Conservation (phyloP, 2,888 invertebrate species). For the Schizotus pectinicornis region DNA sequence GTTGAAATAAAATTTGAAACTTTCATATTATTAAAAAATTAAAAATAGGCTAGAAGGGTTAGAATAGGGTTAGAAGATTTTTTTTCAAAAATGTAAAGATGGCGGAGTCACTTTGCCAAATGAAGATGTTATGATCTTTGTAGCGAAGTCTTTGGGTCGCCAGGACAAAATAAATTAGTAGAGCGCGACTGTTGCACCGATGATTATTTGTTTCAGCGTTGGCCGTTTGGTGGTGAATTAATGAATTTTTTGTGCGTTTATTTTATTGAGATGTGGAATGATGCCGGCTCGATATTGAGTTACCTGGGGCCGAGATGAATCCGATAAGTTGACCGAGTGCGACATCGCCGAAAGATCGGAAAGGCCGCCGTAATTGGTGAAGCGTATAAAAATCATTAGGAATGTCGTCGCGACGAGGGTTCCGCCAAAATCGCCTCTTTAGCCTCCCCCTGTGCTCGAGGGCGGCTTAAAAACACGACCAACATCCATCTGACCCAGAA, state of each 20-base stretch:
- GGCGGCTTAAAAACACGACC: background rate
- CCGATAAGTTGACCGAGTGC: constrained; percentile 37
- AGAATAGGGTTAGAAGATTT: too few relatives aligned
- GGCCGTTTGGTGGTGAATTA: constrained; percentile 5
- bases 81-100: too few relatives aligned
- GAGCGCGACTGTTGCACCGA: too few relatives aligned
- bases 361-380: constrained; percentile 35
- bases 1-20: too few relatives aligned
- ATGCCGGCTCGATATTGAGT: constrained; percentile 30
- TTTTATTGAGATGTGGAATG: constrained; percentile 13
- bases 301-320: constrained; percentile 38
- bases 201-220: background rate
- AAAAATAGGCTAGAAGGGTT: too few relatives aligned
- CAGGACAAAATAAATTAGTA: too few relatives aligned
- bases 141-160: too few relatives aligned
- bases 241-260: constrained; percentile 8
- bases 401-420: constrained; percentile 20
- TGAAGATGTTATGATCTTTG: too few relatives aligned
- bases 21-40: too few relatives aligned
- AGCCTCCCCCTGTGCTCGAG: background rate
- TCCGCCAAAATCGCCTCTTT: background rate
- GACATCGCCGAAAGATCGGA: constrained; percentile 34
- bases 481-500: constrained; percentile 10
- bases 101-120: too few relatives aligned
- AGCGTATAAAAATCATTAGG: constrained; percentile 34